phyloP scores from a whole-genome alignment of 2,888 invertebrate genomes.

The Xylocampa areola region DNA sequence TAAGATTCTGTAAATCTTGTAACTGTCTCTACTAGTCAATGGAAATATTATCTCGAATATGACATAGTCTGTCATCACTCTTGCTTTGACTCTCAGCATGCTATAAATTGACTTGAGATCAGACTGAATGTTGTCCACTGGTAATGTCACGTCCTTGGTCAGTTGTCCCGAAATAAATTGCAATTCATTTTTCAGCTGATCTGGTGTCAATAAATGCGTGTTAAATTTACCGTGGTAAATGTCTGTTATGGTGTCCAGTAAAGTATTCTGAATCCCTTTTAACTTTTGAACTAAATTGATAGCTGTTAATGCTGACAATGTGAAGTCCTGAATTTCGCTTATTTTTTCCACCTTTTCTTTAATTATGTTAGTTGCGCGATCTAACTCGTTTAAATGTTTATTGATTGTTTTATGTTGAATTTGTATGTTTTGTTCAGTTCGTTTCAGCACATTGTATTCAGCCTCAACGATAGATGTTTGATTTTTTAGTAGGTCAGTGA shows the following conservation, averaged over 20 bases:
- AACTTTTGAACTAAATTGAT: slow-evolving; percentile 4
- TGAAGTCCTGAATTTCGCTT: slow-evolving; percentile 1
- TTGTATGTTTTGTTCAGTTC: slow-evolving; percentile 7
- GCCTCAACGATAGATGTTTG: slow-evolving; percentile 14
- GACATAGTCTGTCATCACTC: slow-evolving; percentile 16
- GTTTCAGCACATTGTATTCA: slow-evolving; percentile 12
- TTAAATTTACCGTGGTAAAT: slow-evolving; percentile 17
- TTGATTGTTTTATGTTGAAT: slow-evolving; percentile 16
- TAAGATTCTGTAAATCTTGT: slow-evolving; percentile 18
- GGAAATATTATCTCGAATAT: slow-evolving; percentile 26
- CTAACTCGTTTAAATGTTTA: slow-evolving; percentile 12
- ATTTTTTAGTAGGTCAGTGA: slow-evolving; percentile 7
- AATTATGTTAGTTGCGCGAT: neutral
- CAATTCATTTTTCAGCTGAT: slow-evolving; percentile 8
- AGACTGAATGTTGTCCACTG: slow-evolving; percentile 7
- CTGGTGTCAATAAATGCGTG: slow-evolving; percentile 9
- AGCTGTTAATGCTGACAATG: neutral
- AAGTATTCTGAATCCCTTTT: slow-evolving; percentile 17
- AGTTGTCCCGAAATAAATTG: slow-evolving; percentile 14
- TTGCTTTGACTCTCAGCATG: slow-evolving; percentile 13
- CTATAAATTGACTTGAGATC: slow-evolving; percentile 7
- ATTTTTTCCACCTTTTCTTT: neutral
- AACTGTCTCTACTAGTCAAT: slow-evolving; percentile 14
- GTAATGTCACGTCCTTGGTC: slow-evolving; percentile 4
- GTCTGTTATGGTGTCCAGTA: slow-evolving; percentile 19